Base-by-base conservation (phyloP, 1,140 invertebrate species). In the Stenopsyche tienmushanensis region DNA sequence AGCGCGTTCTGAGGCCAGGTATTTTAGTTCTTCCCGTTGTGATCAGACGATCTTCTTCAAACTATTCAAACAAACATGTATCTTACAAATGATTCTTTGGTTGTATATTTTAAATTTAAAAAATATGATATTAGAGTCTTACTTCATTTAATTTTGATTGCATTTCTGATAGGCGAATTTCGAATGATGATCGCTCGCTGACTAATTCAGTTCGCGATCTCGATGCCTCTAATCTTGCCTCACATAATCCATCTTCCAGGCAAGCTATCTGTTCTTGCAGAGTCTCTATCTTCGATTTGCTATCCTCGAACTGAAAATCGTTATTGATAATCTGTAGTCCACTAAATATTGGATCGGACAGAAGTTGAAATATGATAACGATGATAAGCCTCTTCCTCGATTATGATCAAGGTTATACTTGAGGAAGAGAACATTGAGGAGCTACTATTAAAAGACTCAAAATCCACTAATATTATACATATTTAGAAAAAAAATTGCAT, bases 61-160 rank as follows among this genome's bases (percentile, higher is more conserved):
- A 83, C 86, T 89, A 67, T 34, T 74, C 78, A 49, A 39, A 44
- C 62, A 58, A 58, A 50, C 9, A 65, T 52, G 60, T n/a, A 7
- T 49, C 5, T 49, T 8, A 49, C 45, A 53, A 23, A 45, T 45
- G 5, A 34, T 7, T 7, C 29, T 34, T 13, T 7, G 5, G 13
- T 34, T 34, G 13, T 7, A 34, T 13, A 7, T 13, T 34, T 13
- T 13, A 13, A 5, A 34, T 34, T 7, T 13, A 7, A 34, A 34
- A 34, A 34, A 5, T 34, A 34, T 34, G 29, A 7, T n/a, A 49
- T 20, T 26, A 41, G 17, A 62, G 34, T 29, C 29, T 7, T 75
- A 91, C 90, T 85, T 97, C 93, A 76, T 97, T 97, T 3, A 97
- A 85, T 74, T 89, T 88, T 0, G 94, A 96, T 72, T 93, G 92